Evolutionary conservation across 2,888 invertebrate genomes (phyloP).

Genomic region (Heliconius hortense): DNA sequence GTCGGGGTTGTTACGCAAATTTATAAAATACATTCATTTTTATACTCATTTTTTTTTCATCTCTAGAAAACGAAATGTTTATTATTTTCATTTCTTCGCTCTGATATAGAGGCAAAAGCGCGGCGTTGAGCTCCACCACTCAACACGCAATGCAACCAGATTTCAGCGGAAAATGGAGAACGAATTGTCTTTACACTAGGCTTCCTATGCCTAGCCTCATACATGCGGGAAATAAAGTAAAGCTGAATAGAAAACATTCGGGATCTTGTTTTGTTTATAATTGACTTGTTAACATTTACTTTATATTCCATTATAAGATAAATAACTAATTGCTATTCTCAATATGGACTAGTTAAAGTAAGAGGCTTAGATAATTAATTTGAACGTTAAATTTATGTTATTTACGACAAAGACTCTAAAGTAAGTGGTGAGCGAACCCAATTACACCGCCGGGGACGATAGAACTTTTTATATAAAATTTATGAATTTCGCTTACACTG

Average conservation of each 20-base stretch:
- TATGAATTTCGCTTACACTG: not conserved
- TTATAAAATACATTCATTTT: not conserved
- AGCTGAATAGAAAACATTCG: too few species aligned
- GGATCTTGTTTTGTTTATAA: too few species aligned
- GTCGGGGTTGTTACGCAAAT: constrained; percentile 2
- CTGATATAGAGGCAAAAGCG: too few species aligned
- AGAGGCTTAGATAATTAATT: constrained; percentile 4
- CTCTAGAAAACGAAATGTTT: too few species aligned
- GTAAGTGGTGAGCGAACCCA: constrained; percentile 54
- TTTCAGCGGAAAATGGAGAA: too few species aligned
- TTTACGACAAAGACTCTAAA: constrained; percentile 22
- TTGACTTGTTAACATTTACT: not conserved
- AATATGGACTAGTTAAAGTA: not conserved
- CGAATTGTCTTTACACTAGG: too few species aligned
- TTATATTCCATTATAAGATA: not conserved
- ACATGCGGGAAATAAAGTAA: too few species aligned
- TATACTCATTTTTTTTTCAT: too few species aligned
- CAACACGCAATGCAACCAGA: too few species aligned
- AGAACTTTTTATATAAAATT: constrained; percentile 45
- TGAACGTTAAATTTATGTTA: not conserved
- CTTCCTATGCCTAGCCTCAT: too few species aligned
- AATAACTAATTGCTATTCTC: not conserved
- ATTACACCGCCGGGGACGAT: constrained; percentile 71
- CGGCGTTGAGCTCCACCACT: too few species aligned
- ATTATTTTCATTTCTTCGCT: too few species aligned